A percentile compares a stretch with the other conserved stretches of the same genome.
Evolutionary conservation across 2,888 invertebrate species (phyloP).

Genomic region (Drosophila macrothrix): DNA sequence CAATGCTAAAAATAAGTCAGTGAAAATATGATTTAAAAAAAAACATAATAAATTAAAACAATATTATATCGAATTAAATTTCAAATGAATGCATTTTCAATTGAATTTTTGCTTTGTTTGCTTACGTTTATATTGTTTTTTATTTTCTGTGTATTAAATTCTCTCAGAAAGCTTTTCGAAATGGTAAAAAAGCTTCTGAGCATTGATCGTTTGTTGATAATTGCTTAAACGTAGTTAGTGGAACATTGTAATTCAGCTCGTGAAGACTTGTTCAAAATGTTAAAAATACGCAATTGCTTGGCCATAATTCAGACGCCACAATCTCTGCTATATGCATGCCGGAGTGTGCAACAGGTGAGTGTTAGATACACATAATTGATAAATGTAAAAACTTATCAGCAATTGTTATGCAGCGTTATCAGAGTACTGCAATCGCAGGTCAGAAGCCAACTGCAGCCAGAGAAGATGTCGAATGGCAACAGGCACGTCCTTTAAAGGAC

Average conservation of each 20-base stretch:
- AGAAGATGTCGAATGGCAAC: constrained; percentile 67
- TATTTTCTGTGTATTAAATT: background rate
- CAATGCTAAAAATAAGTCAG: too few species aligned
- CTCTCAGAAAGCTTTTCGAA: background rate
- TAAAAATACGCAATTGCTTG: constrained; percentile 27
- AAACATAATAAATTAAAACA: too few species aligned
- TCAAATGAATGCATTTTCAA: background rate
- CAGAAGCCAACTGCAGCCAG: background rate
- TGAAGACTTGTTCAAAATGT: constrained; percentile 33
- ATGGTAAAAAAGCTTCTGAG: background rate
- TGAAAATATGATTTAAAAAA: background rate
- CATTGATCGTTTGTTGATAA: background rate
- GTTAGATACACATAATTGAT: background rate
- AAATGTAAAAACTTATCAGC: constrained; percentile 4
- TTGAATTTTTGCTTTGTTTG: background rate
- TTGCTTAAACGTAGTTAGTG: constrained; percentile 17
- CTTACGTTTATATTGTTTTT: background rate
- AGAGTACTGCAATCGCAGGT: constrained; percentile 44
- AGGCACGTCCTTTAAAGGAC: constrained; percentile 69
- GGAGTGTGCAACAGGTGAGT: constrained; percentile 20
- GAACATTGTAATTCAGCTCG: constrained; percentile 4
- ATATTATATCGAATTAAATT: too few species aligned
- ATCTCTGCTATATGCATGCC: background rate
- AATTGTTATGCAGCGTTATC: constrained; percentile 44
- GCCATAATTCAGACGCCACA: constrained; percentile 12